Base-by-base conservation (phyloP, 2,113 vertebrate species). In the Todiramphus chloris region DNA sequence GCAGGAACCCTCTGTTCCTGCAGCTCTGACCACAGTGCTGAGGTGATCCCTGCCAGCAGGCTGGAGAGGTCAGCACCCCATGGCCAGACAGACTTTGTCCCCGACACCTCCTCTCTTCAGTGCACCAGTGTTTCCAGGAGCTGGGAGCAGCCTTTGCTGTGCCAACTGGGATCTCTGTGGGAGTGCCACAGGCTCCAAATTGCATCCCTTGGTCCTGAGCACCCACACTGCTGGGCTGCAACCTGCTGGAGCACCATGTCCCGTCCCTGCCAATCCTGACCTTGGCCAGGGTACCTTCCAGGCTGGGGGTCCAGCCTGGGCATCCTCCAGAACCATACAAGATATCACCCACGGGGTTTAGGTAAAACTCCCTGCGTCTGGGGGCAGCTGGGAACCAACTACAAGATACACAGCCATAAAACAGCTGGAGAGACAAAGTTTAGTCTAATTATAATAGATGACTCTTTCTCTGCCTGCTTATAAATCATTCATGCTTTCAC, bases 191-290 rank as follows among this genome's bases (percentile, higher is more conserved):
- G 43, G 39, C 48, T 72, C 59, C 1, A 2, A 50, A 59, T 2
- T 6, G 25, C 1, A 1, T 31, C 72, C 48, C 48, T 62, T 0
- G 2, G 48, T 41, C 33, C 63, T 41, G 41, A 77, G 55, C n/a
- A 27, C 19, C 39, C 13, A 0, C 0, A 1, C 31, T 75, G 60
- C 18, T 11, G 9, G 28, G 78, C 70, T 25, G 39, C 19, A 46
- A 17, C 19, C 37, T 19, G 2, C 37, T 6, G 1, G 43, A 25
- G 41, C 55, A 56, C 41, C 1, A 0, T 0, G 1, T 76, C 1
- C 0, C 17, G 41, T 76, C 35, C 64, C 64, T 20, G 43, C 28
- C 1, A 0, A 0, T 10, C 51, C 20, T 24, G 12, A 5, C 44
- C 51, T 59, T 21, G 43, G 48, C 48, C 41, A 31, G 28, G 46